phyloP scores from a whole-genome alignment of 2,888 invertebrate genomes.

The Scaptomyza flava region DNA sequence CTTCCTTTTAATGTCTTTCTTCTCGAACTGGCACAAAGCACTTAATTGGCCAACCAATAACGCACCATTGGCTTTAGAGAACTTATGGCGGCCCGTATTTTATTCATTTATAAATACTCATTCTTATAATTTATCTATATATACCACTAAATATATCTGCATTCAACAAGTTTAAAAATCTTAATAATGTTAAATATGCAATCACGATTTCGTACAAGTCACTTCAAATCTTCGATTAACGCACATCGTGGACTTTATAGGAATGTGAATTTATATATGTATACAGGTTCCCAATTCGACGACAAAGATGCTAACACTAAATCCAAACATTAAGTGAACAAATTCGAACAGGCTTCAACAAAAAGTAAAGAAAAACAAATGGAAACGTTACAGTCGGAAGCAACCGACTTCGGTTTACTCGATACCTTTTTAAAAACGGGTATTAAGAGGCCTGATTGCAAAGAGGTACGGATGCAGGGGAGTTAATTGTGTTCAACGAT shows the following conservation, averaged over 20 bases:
- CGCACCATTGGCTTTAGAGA: constrained; percentile 1
- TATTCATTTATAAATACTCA: constrained; percentile 2
- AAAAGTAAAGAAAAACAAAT: background rate
- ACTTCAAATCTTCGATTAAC: constrained; percentile 62
- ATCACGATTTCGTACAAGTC: constrained; percentile 69
- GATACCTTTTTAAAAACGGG: no score
- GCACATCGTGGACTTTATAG: constrained; percentile 36
- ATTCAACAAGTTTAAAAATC: constrained; percentile 44
- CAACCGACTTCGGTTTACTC: no score
- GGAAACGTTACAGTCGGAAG: no score
- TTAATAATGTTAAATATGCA: constrained; percentile 69
- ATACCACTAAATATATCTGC: constrained; percentile 1
- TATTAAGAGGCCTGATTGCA: no score
- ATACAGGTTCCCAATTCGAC: constrained; percentile 27
- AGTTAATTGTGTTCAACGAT: no score
- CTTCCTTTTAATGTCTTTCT: background rate
- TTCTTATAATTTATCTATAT: constrained; percentile 19
- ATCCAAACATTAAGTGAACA: constrained; percentile 52
- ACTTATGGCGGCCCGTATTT: constrained; percentile 18
- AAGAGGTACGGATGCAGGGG: no score
- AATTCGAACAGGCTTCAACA: constrained; percentile 15
- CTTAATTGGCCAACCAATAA: constrained; percentile 4
- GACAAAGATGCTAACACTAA: constrained; percentile 54
- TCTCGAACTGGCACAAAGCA: background rate
- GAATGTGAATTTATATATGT: background rate